A percentile compares a stretch with the other conserved stretches of the same genome.
Evolutionary conservation across 2,113 vertebrate species (phyloP).

Genomic region (Callipepla californica): DNA sequence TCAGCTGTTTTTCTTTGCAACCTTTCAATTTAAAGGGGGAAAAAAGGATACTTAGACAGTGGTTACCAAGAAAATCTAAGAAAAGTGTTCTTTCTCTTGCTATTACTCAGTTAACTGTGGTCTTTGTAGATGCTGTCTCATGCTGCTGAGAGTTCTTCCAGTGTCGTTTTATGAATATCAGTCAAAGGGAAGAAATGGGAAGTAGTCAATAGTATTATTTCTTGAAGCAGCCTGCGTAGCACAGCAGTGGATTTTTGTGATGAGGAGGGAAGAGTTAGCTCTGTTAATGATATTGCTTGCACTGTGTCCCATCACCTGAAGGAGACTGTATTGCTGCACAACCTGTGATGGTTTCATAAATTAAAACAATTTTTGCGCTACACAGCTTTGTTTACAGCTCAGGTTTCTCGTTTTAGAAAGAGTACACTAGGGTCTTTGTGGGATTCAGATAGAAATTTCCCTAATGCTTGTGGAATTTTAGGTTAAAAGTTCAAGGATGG

Average conservation of each 20-base stretch:
- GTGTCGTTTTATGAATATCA: not conserved
- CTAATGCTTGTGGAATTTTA: not conserved
- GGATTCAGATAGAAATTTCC: not conserved
- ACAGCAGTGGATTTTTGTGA: not conserved
- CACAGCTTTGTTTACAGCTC: not conserved
- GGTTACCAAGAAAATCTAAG: not conserved
- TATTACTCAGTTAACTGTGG: not conserved
- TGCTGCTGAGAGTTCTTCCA: not conserved
- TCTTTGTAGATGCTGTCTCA: not conserved
- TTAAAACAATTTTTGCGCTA: not conserved
- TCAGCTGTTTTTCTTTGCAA: not conserved
- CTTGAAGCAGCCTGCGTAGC: not conserved
- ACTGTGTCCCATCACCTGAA: not conserved
- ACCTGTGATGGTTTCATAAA: too few relatives aligned
- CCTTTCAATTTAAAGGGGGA: not conserved
- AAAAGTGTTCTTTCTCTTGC: not conserved
- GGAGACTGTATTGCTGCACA: not conserved
- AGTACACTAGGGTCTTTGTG: not conserved
- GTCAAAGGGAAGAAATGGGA: not conserved
- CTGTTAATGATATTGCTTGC: not conserved
- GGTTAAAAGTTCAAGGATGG: not conserved
- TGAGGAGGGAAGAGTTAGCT: not conserved
- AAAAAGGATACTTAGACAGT: not conserved
- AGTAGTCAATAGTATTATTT: not conserved
- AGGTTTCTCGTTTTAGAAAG: not conserved